Base-by-base conservation (phyloP, 2,797 vertebrate genomes). In the Mus spretus region DNA sequence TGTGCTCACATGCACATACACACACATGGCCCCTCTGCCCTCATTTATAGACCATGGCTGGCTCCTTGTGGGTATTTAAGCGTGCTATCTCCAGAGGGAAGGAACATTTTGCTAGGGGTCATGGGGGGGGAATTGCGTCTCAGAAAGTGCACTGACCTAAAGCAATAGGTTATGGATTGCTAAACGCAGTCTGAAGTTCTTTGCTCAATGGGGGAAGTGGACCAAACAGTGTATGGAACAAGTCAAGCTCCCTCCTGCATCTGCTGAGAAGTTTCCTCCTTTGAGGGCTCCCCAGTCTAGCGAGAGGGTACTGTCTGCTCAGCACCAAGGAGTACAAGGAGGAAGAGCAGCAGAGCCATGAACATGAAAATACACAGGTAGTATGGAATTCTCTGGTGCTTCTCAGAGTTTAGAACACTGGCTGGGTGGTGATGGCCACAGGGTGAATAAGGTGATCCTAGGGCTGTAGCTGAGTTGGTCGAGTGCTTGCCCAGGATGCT, bases 121-220 rank as follows among this genome's bases (percentile, higher is more conserved):
- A 89, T 65, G 26, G 24, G 55, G 24, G 55, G 6, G 19, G n/a
- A 75, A 40, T 80, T 24, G 1, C 72, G 72, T 90, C 63, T 92
- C 81, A 75, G 80, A 90, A 80, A 2, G 22, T 28, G 3, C 61
- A 22, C 37, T 80, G 53, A 55, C 75, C 2, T n/a, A 28, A 31
- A 57, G 85, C 92, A 57, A 31, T 72, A 82, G 82, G 22, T 63
- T 92, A 80, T 26, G 61, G 95, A 75, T 80, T 50, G 53, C 34
- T 50, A 20, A 65, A 50, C 34, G 8, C 40, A 61, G 40, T n/a
- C 65, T 44, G 75, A 83, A 74, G 34, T 28, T 83, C 72, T 88
- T 65, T 80, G 78, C 65, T 77, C 0, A 7, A 77, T 1, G 12
- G 7, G 47, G 95, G 44, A 85, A 53, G 83, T 44, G 74, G 78